Base-by-base conservation (phyloP, 1,140 invertebrate genomes). In the Pseudomyrmex flavicornis region DNA sequence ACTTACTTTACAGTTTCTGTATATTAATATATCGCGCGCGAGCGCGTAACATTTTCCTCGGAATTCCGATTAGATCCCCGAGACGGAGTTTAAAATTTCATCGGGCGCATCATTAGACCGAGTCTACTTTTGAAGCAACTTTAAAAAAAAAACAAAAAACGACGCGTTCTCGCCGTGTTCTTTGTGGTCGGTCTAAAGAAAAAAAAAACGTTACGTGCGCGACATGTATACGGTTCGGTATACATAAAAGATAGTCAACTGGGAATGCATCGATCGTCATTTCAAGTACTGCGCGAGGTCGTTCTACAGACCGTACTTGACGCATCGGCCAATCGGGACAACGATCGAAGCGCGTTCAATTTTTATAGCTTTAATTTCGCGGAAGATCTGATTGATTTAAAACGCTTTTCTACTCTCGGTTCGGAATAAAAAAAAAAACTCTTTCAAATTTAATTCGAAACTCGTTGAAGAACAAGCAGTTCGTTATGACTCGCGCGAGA, bases 261-360 rank as follows among this genome's bases (percentile, higher is more conserved):
- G 66, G 76, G 54, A 80, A 80, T 72, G 54, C 76, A 70, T 80
- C 76, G 76, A 80, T 80, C 76, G 76, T 80, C 66, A 80, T 80
- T 80, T 80, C 76, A 72, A 80, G 76, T 80, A 80, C 76, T 59
- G 15, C 12, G 59, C 76, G 76, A 80, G 76, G 76, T 80, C 76
- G 66, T 80, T 80, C 65, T 80, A 59, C 44, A 44, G 59, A n/a
- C 76, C 20, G 46, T 80, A 70, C 76, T 80, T 61, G 54, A 80
- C 44, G 76, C 76, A 72, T 50, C 20, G 66, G 76, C 76, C 76
- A 80, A 80, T 72, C 76, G 76, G 15, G 63, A 77, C 63, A 44
- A 69, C 63, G 76, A 72, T 80, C 76, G 76, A 80, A 80, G 66
- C 54, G 44, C 54, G 44, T 72, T 70, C 66, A 80, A 80, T 70